These are phyloP conservation scores for Charanyca ferruginea DNA, from an alignment of 2,888 invertebrate genomes.

Conservation along the genomic window DNA sequence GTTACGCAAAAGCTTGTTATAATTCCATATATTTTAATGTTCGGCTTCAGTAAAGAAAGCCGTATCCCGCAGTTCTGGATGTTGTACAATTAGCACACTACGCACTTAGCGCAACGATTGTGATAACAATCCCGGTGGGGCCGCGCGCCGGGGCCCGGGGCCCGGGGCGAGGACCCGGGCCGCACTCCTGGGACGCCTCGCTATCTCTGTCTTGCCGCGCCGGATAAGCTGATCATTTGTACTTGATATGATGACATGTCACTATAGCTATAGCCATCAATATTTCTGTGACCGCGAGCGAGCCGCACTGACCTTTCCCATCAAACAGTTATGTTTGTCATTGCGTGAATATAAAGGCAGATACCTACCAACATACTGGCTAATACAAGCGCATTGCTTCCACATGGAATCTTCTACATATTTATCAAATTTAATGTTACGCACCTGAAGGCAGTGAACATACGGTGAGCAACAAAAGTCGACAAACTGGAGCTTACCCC, in stretches of 20 bases:
- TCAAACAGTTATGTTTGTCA: too few species aligned
- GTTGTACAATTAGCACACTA: constrained; percentile 14
- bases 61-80: too few species aligned
- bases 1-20: constrained; percentile 16
- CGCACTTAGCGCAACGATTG: constrained; percentile 20
- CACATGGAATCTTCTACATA: too few species aligned
- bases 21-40: constrained; percentile 11
- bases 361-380: too few species aligned
- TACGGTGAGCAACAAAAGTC: too few species aligned
- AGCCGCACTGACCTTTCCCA: neutral
- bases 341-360: too few species aligned
- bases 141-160: neutral
- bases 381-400: too few species aligned
- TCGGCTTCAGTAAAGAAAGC: constrained; percentile 10
- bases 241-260: neutral
- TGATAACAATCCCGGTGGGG: constrained; percentile 2
- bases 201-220: neutral
- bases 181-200: neutral
- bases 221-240: neutral
- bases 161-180: neutral
- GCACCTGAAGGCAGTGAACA: too few species aligned
- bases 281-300: constrained; percentile 6
- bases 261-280: too few species aligned
- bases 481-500: too few species aligned
- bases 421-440: too few species aligned